Evolutionary conservation across 2,888 invertebrate species (phyloP).

Genomic region (Capitulum mitella): DNA sequence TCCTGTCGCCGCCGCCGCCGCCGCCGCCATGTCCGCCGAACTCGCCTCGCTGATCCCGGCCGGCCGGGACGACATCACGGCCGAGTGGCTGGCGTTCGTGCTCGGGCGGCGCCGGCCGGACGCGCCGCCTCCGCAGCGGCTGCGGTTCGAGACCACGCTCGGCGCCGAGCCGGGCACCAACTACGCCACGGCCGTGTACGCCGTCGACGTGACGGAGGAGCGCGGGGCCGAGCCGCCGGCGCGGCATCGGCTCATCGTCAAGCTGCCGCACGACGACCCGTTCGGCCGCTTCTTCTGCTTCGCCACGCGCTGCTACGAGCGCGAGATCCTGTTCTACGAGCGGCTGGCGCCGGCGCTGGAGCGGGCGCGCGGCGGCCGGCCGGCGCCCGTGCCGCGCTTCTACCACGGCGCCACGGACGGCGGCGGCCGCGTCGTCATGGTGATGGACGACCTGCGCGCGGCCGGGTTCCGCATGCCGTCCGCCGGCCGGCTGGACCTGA

Average conservation of each 20-base stretch:
- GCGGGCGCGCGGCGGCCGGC: not conserved
- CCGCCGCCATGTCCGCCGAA: not conserved
- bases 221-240: not conserved
- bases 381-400: not conserved
- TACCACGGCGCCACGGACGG: constrained; percentile 23
- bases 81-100: constrained; percentile 9
- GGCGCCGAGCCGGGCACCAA: constrained; percentile 16
- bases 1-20: not conserved
- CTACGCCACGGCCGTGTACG: constrained; percentile 25
- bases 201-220: not conserved
- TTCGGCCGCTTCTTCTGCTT: constrained; percentile 25
- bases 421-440: constrained; percentile 13
- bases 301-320: constrained; percentile 16
- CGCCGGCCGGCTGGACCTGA: not conserved
- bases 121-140: not conserved
- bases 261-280: constrained; percentile 24
- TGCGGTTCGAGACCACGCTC: not conserved
- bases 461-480: constrained; percentile 9
- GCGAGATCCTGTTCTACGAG: constrained; percentile 15
- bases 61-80: not conserved
- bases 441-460: constrained; percentile 21
- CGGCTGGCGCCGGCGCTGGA: constrained; percentile 8
- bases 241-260: constrained; percentile 15
- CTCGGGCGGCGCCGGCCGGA: not conserved
- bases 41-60: constrained; percentile 8